Base-by-base conservation (phyloP, 2,797 vertebrate species). In the Cirrhinus molitorella region DNA sequence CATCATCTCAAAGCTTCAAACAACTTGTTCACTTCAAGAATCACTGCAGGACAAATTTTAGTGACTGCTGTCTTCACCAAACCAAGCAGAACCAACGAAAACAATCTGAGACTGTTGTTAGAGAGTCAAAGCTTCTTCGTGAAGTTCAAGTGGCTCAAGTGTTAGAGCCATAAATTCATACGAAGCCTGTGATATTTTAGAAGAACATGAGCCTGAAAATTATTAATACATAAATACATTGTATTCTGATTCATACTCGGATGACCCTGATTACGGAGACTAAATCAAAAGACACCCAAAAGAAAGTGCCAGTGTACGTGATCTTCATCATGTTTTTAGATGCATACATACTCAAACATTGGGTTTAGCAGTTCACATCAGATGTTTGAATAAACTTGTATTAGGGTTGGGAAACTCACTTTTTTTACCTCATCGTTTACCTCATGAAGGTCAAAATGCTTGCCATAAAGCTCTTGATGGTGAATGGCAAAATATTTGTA, bases 241-340 rank as follows among this genome's bases (percentile, higher is more conserved):
- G 43, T 92, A 88, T 83, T 91, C 91, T 10, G 84, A 79, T n/a
- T 92, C 89, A 13, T 91, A 89, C 0, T 86, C 79, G 10, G 88
- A 94, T 0, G 93, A 94, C 83, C 86, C 88, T 0, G 90, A 93
- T 21, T 95, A 92, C 73, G 31, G 25, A 61, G 57, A 61, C 17
- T 13, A 28, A 74, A 80, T 8, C 49, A 31, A 10, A 73, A 12
- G 31, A 45, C 1, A 14, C 1, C 2, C 21, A 34, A 34, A 34
- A 74, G 12, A 37, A n/a, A 5, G 40, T 55, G 49, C 21, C 34
- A 10, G 31, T 5, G 21, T 43, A 57, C 34, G 11, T 57, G 31
- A 13, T 40, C 8, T 57, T 57, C 59, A 8, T 11, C 55, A 47
- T 78, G 43, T 49, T 47, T 65, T 63, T 14, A 61, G 3, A 47